Conservation (phyloP, 2,113 vertebrate genomes). For the Clinocottus analis region DNA sequence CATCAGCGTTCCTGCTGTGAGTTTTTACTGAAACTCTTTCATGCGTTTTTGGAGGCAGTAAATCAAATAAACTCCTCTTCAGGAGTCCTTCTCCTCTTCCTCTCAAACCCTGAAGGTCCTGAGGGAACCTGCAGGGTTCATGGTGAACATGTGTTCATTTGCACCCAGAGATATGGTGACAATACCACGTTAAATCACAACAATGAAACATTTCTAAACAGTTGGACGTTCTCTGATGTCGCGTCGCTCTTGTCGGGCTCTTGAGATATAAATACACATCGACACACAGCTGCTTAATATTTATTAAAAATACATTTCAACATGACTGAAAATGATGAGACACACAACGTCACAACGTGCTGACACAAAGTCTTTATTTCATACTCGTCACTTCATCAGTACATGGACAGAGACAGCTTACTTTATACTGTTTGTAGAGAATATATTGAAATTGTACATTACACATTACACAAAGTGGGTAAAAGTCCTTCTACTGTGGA, state of each 20-base stretch:
- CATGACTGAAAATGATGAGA: slow-evolving; percentile 5
- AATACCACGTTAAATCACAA: background rate
- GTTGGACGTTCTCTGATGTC: background rate
- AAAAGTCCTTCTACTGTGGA: slow-evolving; percentile 71
- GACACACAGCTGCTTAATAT: background rate
- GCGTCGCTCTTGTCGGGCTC: background rate
- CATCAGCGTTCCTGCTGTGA: too few species aligned
- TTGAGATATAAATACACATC: background rate
- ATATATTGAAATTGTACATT: slow-evolving; percentile 78
- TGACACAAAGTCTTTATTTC: slow-evolving; percentile 72
- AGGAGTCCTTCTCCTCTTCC: too few species aligned
- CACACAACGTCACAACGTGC: slow-evolving; percentile 3
- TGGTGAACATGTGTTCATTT: background rate
- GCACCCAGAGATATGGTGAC: background rate
- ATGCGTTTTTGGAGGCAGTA: too few species aligned
- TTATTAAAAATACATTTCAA: background rate
- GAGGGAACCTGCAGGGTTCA: background rate
- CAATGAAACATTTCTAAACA: background rate
- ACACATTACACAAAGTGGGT: slow-evolving; percentile 75
- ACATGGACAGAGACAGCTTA: slow-evolving; percentile 81
- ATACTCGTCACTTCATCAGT: slow-evolving; percentile 78
- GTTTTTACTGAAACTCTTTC: too few species aligned
- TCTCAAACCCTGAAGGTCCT: too few species aligned
- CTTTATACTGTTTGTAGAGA: slow-evolving; percentile 74
- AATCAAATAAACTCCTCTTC: too few species aligned